These are phyloP conservation scores for Myrmecophaga tridactyla DNA, from an alignment of 2,113 vertebrate species.

Conservation along the genomic window DNA sequence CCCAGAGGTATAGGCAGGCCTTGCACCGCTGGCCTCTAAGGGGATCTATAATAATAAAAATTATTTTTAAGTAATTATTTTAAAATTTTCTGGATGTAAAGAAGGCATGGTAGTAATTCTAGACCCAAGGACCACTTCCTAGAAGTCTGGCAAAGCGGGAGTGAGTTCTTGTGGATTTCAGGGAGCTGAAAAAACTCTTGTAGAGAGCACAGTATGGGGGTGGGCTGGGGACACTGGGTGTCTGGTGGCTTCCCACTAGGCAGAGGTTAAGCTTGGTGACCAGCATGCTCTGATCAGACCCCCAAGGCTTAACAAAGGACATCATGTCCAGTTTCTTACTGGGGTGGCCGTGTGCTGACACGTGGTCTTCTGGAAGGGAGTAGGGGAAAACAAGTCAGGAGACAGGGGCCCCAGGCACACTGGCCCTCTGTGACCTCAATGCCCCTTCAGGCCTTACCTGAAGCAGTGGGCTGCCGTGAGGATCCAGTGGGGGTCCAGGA, in stretches of 20 bases:
- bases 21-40: background rate
- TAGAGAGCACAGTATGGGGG: background rate
- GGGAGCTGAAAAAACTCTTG: background rate
- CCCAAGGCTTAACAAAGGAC: background rate
- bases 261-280: background rate
- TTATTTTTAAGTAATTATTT: no score
- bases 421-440: rapidly evolving
- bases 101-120: background rate
- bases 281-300: background rate
- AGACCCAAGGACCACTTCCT: background rate
- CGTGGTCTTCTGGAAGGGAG: background rate
- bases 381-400: background rate
- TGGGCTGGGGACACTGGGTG: background rate
- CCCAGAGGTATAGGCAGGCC: background rate
- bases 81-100: background rate
- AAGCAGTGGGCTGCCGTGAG: constrained; percentile 75
- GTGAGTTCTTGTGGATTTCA: background rate
- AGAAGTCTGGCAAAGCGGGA: background rate
- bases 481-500: constrained; percentile 81
- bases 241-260: background rate
- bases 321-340: background rate
- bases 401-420: background rate
- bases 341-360: no score
- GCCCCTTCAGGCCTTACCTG: constrained; percentile 24
- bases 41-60: background rate